Base-by-base conservation (phyloP, 2,888 invertebrate species). In the Microplitis manilae region DNA sequence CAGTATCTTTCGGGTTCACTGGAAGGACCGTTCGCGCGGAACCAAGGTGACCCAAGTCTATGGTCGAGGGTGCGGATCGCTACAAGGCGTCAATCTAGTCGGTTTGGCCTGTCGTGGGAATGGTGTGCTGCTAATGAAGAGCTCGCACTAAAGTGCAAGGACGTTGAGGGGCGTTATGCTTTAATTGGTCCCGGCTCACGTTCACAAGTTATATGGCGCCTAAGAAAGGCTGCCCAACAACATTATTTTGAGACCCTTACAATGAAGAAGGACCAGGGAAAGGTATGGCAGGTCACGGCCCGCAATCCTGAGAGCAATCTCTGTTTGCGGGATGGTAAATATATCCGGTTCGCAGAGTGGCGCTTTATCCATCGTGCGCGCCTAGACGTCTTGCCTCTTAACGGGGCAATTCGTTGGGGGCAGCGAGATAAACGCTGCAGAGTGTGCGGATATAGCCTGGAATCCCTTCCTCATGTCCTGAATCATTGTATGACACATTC, bases 341-440 rank as follows among this genome's bases (percentile, higher is more conserved):
- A 80, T 76, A 86, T 84, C 39, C 73, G 87, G 5, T 89, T 88
- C 79, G 85, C 86, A 6, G 90, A 90, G 77, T 90, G 90, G 88
- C 82, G 89, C 5, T 90, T 90, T 76, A 82, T 89, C 15, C 88
- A 89, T 80, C 81, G 86, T 0, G 87, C 87, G 5, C 79, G 86
- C 1, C 84, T 87, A n/a, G 81, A 85, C 70, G 83, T 85, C 2
- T 79, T 89, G 0, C 88, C 88, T 0, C 82, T 87, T 1, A 86
- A 84, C 68, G 85, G 81, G 13, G 79, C 77, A 0, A 13, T 64
- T 6, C 78, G 69, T 6, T 80, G 81, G 80, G 81, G 61, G 41
- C 50, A 50, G 17, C 59, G 38, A 38, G n/a, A 39, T 39, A 81
- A 60, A 20, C 70, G 85, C 0, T 86, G 87, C 77, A 79, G 86